Percentiles rank a stretch among this genome's conserved stretches.
Conservation (phyloP, 2,888 invertebrate species). For the Sycophila texana region DNA sequence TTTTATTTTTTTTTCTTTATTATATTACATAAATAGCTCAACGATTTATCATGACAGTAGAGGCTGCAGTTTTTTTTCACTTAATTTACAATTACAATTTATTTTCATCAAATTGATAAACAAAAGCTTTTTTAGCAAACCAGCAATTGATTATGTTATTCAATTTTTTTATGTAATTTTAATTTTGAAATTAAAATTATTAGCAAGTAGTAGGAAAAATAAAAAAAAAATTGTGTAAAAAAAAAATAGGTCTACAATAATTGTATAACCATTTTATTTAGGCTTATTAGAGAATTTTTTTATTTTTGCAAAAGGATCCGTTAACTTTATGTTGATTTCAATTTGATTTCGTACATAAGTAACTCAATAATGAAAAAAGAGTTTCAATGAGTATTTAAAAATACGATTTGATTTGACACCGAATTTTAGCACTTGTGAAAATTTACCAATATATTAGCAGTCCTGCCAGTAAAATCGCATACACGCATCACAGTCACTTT, state of each 20-base stretch:
- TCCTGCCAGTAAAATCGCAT: constrained; percentile 55
- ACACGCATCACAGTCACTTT: constrained; percentile 58
- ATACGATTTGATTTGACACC: too few species aligned
- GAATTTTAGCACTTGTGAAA: too few species aligned
- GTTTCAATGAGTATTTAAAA: too few species aligned
- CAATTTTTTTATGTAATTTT: background rate
- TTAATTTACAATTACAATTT: background rate
- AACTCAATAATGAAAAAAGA: too few species aligned
- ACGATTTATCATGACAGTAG: constrained; percentile 44
- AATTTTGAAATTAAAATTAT: background rate
- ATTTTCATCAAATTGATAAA: background rate
- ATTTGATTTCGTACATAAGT: too few species aligned
- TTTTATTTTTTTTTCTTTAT: constrained; percentile 46
- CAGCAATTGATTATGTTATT: background rate
- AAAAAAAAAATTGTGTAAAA: too few species aligned
- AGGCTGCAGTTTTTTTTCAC: constrained; percentile 42
- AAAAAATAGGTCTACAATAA: too few species aligned
- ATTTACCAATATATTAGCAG: constrained; percentile 14
- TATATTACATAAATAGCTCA: constrained; percentile 51
- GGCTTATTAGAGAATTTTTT: too few species aligned
- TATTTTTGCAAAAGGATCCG: too few species aligned
- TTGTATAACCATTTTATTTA: too few species aligned
- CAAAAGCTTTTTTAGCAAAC: background rate
- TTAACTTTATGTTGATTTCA: too few species aligned
- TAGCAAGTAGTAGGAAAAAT: background rate